A percentile compares a stretch with the other conserved stretches of the same genome.
Evolutionary conservation across 2,797 vertebrate species (phyloP).

Genomic region (Gallinago solitaria): DNA sequence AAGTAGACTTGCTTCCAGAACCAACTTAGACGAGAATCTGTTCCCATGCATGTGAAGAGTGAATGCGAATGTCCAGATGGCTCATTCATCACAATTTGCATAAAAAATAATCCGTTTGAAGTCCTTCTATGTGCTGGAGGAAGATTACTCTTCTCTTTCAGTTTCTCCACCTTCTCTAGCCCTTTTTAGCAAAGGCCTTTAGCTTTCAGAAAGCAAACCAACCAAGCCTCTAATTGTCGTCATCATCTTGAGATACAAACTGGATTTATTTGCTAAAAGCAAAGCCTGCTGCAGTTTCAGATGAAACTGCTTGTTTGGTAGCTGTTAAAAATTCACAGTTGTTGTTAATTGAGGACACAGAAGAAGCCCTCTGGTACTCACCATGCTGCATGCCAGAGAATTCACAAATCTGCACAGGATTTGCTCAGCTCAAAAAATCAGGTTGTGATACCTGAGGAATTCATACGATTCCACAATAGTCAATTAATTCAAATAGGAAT

Average conservation of each 20-base stretch:
- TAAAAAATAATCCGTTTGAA: not conserved
- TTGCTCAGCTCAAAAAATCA: not conserved
- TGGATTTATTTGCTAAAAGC: not conserved
- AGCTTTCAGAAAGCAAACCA: not conserved
- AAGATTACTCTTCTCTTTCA: not conserved
- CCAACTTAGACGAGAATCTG: not conserved
- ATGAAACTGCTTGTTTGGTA: not conserved
- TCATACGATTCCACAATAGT: not conserved
- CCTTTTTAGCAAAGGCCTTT: not conserved
- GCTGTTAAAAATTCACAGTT: not conserved
- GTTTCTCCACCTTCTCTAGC: not conserved
- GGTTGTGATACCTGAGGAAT: not conserved
- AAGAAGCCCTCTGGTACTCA: not conserved
- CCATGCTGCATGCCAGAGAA: not conserved
- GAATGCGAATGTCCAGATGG: not conserved
- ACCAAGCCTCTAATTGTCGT: not conserved
- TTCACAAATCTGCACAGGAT: not conserved
- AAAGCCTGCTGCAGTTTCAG: not conserved
- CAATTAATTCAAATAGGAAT: not conserved
- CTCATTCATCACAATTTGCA: not conserved
- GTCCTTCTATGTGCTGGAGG: not conserved
- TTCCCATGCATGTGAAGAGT: not conserved
- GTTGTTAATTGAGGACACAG: not conserved
- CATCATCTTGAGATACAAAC: not conserved
- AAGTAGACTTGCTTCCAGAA: not conserved